These are phyloP conservation scores for Megalonaias nervosa DNA, from an alignment of 1,140 invertebrate species.

Conservation along the genomic window DNA sequence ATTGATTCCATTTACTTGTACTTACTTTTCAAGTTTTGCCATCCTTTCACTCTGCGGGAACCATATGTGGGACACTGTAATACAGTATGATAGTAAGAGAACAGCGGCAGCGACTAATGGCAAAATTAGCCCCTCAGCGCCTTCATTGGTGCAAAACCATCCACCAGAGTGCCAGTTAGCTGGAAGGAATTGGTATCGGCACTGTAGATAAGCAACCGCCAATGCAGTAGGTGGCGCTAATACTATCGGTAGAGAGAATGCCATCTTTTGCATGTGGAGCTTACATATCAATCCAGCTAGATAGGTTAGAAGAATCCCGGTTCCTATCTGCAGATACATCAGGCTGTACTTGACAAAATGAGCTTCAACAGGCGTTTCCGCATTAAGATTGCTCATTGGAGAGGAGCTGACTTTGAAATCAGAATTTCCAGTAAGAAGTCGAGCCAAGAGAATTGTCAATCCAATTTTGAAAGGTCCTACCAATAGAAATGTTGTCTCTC, in stretches of 20 bases:
- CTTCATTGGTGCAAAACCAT: slow-evolving; percentile 49
- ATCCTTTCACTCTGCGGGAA: slow-evolving; percentile 97
- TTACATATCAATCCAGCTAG: slow-evolving; percentile 66
- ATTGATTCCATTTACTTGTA: slow-evolving; percentile 37
- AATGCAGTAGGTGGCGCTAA: slow-evolving; percentile 57
- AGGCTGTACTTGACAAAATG: slow-evolving; percentile 54
- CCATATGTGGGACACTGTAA: slow-evolving; percentile 98
- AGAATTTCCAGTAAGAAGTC: slow-evolving; percentile 40
- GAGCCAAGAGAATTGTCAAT: slow-evolving; percentile 46
- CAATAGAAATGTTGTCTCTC: slow-evolving; percentile 59
- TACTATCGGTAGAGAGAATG: slow-evolving; percentile 63
- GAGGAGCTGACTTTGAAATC: slow-evolving; percentile 42
- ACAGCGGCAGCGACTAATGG: slow-evolving; percentile 73
- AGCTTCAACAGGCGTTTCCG: slow-evolving; percentile 6
- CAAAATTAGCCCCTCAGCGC: slow-evolving; percentile 38
- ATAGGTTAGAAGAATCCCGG: slow-evolving; percentile 62
- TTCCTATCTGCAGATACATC: slow-evolving; percentile 59
- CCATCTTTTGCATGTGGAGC: slow-evolving; percentile 65
- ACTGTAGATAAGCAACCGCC: slow-evolving; percentile 56
- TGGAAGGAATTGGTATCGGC: slow-evolving; percentile 53
- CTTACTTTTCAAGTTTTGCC: slow-evolving; percentile 91
- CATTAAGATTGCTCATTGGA: slow-evolving; percentile 5
- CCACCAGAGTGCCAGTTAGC: slow-evolving; percentile 54
- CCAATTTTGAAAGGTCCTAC: slow-evolving; percentile 62
- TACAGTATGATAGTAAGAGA: slow-evolving; percentile 94